Evolutionary conservation across 1,140 invertebrate species (phyloP), one percentile per base, ranked within the genome.

Genomic region (Bactericera cockerelli): DNA sequence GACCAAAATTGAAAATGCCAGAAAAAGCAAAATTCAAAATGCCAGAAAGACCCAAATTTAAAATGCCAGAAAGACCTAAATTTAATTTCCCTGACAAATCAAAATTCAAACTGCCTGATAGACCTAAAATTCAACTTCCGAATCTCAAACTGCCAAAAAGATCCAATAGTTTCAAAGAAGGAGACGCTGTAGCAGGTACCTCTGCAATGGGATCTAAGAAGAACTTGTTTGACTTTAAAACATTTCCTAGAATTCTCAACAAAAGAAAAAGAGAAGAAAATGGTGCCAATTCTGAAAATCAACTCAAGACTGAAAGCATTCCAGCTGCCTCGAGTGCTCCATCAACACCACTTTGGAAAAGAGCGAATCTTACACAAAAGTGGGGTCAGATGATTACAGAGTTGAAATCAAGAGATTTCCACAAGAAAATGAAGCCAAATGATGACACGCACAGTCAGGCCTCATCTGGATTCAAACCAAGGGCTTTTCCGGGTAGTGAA

Each of bases 241-340:
- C 85, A 0, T 86, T 83, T 69, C 86, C 86, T 1, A 75, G 84
- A 57, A 74, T 87, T 28, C 86, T 89, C 65, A 77, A 79, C 38
- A 79, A 75, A 61, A 83, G 81, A 62, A 80, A 73, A 62, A 64
- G 31, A 36, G 38, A 58, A 39, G 39, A 58, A 25, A 26, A 4
- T 39, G 11, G 57, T 39, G 8, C 21, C n/a, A 6, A 16, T 22
- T 31, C 2, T 11, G 8, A 42, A 2, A 25, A n/a, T 55, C 60
- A 49, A 6, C 42, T 49, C 42, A 49, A 49, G n/a, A 16, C 42
- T 49, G 42, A 49, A 49, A 49, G 42, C 42, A 49, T 49, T 49
- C 42, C 42, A 49, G 19, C 42, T 8, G 19, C n/a, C 3, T 49
- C 42, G 42, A 49, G 42, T 49, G 42, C 42, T 19, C 42, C 42